Evolutionary conservation across 2,113 vertebrate species (phyloP).

Genomic region (Clinocottus analis): DNA sequence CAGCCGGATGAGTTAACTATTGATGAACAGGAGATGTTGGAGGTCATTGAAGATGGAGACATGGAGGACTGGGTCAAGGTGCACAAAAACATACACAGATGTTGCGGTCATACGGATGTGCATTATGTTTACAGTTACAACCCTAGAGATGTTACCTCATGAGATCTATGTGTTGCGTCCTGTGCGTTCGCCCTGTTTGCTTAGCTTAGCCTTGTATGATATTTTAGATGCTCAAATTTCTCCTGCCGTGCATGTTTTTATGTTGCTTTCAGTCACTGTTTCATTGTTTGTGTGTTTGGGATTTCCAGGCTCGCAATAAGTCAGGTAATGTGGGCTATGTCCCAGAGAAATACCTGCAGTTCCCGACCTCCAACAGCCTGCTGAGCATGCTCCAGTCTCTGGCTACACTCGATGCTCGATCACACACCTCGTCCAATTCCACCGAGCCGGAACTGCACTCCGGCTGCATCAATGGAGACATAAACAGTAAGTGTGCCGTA

Average conservation of each 20-base stretch:
- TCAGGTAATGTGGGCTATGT: conserved; percentile 94
- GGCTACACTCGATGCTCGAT: conserved; percentile 91
- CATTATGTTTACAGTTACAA: not conserved
- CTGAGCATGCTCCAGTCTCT: conserved; percentile 98
- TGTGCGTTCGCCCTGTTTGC: not conserved
- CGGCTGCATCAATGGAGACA: conserved; percentile 92
- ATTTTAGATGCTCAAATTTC: not conserved
- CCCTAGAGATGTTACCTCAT: not conserved
- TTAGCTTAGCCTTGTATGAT: not conserved
- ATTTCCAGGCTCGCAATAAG: conserved; percentile 92
- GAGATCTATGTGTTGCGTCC: not conserved
- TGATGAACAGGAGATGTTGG: conserved; percentile 96
- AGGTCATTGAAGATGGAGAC: conserved; percentile 99
- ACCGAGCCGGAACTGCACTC: conserved; percentile 91
- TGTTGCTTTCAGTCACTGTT: not conserved
- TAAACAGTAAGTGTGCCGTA: conserved; percentile 83
- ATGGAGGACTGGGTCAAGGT: conserved; percentile 99
- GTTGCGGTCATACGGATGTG: not conserved
- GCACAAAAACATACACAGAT: conserved; percentile 11
- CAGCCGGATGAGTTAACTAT: conserved; percentile 98
- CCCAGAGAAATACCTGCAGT: conserved; percentile 98
- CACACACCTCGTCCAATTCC: conserved; percentile 96
- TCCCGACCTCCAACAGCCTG: conserved; percentile 95
- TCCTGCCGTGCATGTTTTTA: not conserved
- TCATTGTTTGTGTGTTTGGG: not conserved